Evolutionary conservation across 2,797 vertebrate genomes (phyloP).

Genomic region (Melanotaenia nigrans): DNA sequence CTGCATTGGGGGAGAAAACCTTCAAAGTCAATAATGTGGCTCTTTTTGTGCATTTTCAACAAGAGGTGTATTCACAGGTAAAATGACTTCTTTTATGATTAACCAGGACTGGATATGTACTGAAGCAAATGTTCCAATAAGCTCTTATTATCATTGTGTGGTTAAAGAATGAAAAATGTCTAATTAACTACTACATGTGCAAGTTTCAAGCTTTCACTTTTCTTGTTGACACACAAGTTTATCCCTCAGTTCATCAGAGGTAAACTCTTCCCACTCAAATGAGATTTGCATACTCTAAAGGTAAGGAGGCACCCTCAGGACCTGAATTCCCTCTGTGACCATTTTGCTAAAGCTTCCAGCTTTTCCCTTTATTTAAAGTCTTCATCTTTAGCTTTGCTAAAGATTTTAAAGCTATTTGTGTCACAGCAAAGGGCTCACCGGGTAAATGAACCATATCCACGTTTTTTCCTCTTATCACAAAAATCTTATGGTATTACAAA

Average conservation of each 20-base stretch:
- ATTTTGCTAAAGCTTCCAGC: conserved; percentile 37
- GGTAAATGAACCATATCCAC: background rate
- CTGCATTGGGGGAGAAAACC: conserved; percentile 31
- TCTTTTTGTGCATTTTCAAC: conserved; percentile 19
- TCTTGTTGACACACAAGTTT: conserved; percentile 45
- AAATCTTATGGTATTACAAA: background rate
- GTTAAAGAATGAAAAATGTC: background rate
- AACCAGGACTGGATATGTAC: background rate
- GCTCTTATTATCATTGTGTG: conserved; percentile 2
- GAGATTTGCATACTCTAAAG: conserved; percentile 45
- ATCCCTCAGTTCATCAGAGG: conserved; percentile 71
- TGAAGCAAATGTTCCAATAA: background rate
- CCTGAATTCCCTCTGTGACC: conserved; percentile 31
- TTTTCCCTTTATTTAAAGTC: background rate
- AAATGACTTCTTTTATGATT: background rate
- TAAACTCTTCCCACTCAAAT: conserved; percentile 66
- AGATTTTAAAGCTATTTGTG: background rate
- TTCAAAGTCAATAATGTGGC: conserved; percentile 18
- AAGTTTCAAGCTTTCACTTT: conserved; percentile 10
- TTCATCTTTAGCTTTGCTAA: background rate
- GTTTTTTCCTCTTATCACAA: background rate
- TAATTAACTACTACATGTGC: background rate
- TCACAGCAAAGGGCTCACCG: no score
- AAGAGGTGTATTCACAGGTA: background rate
- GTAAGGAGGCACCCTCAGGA: conserved; percentile 31